phyloP scores from a whole-genome alignment of 2,888 invertebrate genomes.

The Idaea dimidiata region DNA sequence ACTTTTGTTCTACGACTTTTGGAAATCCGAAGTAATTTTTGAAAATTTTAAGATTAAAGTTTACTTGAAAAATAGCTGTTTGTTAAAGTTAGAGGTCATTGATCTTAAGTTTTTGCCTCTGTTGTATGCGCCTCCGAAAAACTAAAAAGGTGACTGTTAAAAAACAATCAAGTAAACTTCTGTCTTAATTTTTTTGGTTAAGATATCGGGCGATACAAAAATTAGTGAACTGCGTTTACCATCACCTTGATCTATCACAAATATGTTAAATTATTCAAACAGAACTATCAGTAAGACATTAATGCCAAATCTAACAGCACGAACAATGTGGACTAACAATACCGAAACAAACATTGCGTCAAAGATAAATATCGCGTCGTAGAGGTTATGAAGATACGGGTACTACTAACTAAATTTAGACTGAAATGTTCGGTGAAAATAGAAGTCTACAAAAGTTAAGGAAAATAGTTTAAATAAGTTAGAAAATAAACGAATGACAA shows the following conservation, averaged over 20 bases:
- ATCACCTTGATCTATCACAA: background rate
- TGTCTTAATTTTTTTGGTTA: background rate
- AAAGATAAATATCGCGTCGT: constrained; percentile 22
- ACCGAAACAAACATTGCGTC: constrained; percentile 27
- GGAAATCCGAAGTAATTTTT: no score
- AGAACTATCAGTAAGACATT: constrained; percentile 14
- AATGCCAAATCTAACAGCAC: constrained; percentile 16
- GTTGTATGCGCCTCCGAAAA: no score
- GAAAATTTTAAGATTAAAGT: no score
- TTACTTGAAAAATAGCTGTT: no score
- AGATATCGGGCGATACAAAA: background rate
- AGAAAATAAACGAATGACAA: background rate
- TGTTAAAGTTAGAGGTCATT: no score
- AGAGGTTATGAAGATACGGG: constrained; percentile 25
- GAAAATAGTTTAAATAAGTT: background rate
- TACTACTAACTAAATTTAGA: constrained; percentile 27
- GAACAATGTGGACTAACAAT: constrained; percentile 17
- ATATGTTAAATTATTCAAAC: constrained; percentile 6
- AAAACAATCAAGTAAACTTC: no score
- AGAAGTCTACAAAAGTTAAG: background rate
- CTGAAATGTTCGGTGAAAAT: background rate
- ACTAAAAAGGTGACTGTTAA: no score
- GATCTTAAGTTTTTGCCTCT: no score
- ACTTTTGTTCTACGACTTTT: no score
- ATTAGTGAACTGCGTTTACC: background rate